Evolutionary conservation across 1,140 invertebrate genomes (phyloP), one percentile per base, ranked within the genome.

Genomic region (Caerostris darwini): DNA sequence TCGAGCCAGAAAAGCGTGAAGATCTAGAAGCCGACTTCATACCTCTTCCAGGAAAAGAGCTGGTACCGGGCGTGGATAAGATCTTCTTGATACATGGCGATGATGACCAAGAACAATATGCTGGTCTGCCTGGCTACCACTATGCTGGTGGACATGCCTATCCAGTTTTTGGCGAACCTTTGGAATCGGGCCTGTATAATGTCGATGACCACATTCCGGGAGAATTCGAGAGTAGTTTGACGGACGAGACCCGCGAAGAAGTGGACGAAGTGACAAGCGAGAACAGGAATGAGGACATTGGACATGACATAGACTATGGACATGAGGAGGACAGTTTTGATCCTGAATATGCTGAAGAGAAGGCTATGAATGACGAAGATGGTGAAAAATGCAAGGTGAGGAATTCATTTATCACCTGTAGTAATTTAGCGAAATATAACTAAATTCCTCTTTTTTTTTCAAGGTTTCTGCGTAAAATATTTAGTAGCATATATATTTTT

Each of bases 1-100:
- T 67, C 3, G 93, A 90, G n/a, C 61, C 69, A 0, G 93, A 94
- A 53, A 94, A 94, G 19, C 57, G 93, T 3, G 93, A 94, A 14
- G 88, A 94, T 19, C 57, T 90, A 53, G 93, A 94, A 5, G 93
- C 93, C 3, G 93, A 94, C 19, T 94, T 94, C 56, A 94, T 94
- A 10, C 93, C 93, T 17, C 6, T 94, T 14, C 93, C 93, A 14
- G 81, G 81, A 7, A 90, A 94, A 69, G 93, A 94, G 8, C 17
- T 94, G 0, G 86, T 94, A 7, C 93, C 93, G 5, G 86, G 64
- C 2, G 93, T 94, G 3, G 92, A 94, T 58, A 94, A 94, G 57
- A 81, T 89, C n/a, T 94, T 67, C 88, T 34, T 94, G 6, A 57
- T 94, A 7, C 87, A 94, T 19, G 93, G 88, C 5, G 88, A 90